A percentile compares a stretch with the other conserved stretches of the same genome.
phyloP scores from a whole-genome alignment of 2,797 vertebrate species.

The Gobio occitaniae region DNA sequence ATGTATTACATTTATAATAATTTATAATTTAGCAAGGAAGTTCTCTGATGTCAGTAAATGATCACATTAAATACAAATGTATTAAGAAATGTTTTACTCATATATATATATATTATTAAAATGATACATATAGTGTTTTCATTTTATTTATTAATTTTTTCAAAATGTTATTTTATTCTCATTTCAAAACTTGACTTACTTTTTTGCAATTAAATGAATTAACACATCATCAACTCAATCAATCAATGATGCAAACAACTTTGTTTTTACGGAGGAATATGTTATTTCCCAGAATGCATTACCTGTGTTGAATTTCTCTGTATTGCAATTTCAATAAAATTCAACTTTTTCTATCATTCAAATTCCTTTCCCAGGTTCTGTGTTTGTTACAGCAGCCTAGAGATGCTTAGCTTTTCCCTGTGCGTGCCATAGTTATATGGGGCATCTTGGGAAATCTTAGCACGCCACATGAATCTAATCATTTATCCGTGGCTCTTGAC shows the following conservation, averaged over 20 bases:
- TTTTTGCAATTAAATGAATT: neutral
- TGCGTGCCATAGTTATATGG: neutral
- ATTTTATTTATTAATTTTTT: neutral
- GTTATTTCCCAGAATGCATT: conserved; percentile 1
- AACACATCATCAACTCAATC: neutral
- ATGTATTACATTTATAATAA: neutral
- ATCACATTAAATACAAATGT: neutral
- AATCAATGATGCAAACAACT: neutral
- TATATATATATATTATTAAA: neutral
- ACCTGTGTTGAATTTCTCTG: neutral
- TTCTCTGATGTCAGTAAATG: neutral
- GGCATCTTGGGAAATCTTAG: conserved; percentile 46
- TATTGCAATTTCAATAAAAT: neutral
- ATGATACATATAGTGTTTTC: neutral
- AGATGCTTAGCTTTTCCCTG: neutral
- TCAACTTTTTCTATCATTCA: neutral
- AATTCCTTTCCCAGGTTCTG: neutral
- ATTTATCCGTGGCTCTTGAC: conserved; percentile 33
- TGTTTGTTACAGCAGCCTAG: neutral
- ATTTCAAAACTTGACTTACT: neutral
- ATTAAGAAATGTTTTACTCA: no score
- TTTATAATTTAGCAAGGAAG: neutral
- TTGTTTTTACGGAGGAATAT: no score
- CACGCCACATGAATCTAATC: conserved; percentile 34
- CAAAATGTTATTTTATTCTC: no score